Evolutionary conservation across 2,888 invertebrate genomes (phyloP), one percentile per base, ranked within the genome.

Genomic region (Schizotus pectinicornis): DNA sequence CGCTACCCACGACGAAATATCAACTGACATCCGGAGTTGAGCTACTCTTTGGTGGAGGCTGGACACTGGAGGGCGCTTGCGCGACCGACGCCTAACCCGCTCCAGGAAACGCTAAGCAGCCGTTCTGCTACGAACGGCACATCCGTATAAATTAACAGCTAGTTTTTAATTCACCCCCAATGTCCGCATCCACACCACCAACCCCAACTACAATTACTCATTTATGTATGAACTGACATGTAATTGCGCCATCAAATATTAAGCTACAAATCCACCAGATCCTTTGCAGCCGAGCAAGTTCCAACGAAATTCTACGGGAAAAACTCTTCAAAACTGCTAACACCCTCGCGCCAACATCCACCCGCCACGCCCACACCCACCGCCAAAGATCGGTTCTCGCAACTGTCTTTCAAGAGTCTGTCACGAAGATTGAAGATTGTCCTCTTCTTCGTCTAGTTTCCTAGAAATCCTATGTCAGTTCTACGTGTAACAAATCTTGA

Each of bases 1-100:
- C 65, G 61, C 64, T 53, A 56, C 54, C 56, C 55, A 54, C 63
- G 64, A 56, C 68, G 62, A 58, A 65, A 64, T 67, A 68, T 66
- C 68, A 64, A 72, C 70, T 72, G 67, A 63, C 62, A 70, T 69
- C 69, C 69, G 66, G 59, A 66, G 62, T 61, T 63, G 62, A 64
- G 64, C 59, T 64, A 65, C 68, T 65, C 68, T 71, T 70, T 63
- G 56, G 66, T 61, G 71, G 72, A 72, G 65, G 72, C 69, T 71
- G 69, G 62, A 64, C 57, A 61, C 60, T 61, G 52, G 52, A 36
- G 56, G 58, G 68, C 71, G 72, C 71, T 61, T 65, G 70, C 70
- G 72, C 71, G 70, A 69, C 67, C 68, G 65, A 70, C 71, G 69
- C 68, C 72, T 71, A 69, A 67, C 65, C 56, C 62, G 60, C 64